Evolutionary conservation across 2,113 vertebrate genomes (phyloP), one percentile per base, ranked within the genome.

Genomic region (Daboia siamensis): DNA sequence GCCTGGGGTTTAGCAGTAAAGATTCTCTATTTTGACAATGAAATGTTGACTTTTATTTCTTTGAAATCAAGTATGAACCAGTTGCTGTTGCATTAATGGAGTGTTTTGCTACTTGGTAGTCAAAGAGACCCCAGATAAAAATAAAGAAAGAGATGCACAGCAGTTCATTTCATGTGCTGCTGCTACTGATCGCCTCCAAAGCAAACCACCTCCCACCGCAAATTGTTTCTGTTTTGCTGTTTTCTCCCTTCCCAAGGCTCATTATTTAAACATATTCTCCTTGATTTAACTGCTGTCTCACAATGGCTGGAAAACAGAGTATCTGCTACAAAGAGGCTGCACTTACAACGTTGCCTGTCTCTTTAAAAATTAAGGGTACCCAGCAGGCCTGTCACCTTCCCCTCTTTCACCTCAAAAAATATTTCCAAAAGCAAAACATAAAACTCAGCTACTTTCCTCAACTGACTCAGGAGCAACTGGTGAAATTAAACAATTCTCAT

Each of bases 271-370:
- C 48, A 39, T 94, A 56, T 90, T 94, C 54, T 92, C 59, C 91
- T 96, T 94, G 90, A 90, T 94, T 95, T 94, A 69, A 88, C 86
- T 94, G 10, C n/a, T 26, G 12, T 94, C 93, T 93, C 93, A 92
- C 93, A 96, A 94, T 21, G 92, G 44, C 94, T 96, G 33, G 56
- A 91, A 95, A 91, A 1, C 0, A 93, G 92, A 90, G 59, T 80
- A 59, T 93, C n/a, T 92, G 64, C 24, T 95, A 95, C 96, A 95
- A 96, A 95, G 92, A 93, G 64, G 33, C 3, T 95, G 56, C 90
- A 92, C 74, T 90, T 95, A 11, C 0, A 93, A 91, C 12, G 84
- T 91, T 94, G 91, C 13, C 24, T 59, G 1, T 56, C 17, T 89
- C 55, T 80, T 87, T 54, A 80, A 57, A 84, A 89, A 12, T 33